Conservation (phyloP, 2,113 vertebrate species). For the Apteryx mantelli region DNA sequence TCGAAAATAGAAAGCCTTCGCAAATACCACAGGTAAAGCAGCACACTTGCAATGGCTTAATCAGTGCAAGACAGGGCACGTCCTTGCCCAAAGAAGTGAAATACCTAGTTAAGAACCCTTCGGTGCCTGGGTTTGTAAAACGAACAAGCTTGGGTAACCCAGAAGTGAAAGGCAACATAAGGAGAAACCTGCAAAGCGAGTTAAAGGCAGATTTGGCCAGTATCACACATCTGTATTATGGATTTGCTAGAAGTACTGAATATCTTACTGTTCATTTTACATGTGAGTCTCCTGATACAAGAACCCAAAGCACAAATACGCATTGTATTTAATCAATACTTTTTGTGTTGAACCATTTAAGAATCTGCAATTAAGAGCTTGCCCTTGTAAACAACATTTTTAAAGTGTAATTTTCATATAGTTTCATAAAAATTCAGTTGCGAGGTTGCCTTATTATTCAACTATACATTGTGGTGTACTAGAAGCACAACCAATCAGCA, state of each 20-base stretch:
- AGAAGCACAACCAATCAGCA: not conserved
- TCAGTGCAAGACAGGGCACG: not conserved
- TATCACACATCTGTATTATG: not conserved
- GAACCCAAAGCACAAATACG: not conserved
- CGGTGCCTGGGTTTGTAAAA: not conserved
- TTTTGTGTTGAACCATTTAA: not conserved
- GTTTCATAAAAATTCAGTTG: not conserved
- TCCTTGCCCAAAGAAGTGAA: not conserved
- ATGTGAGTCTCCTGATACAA: not conserved
- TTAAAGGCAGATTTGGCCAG: not conserved
- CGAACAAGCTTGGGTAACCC: not conserved
- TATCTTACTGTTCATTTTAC: not conserved
- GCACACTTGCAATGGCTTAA: not conserved
- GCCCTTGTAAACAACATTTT: not conserved
- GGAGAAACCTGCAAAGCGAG: not conserved
- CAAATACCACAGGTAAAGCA: not conserved
- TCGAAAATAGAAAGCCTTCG: not conserved
- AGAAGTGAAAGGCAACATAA: not conserved
- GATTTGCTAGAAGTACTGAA: not conserved
- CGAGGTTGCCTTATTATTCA: not conserved
- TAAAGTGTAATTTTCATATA: not conserved
- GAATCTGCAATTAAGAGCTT: not conserved
- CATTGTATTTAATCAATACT: not conserved
- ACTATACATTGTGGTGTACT: rapidly evolving
- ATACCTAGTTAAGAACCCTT: not conserved